Percentiles rank a stretch among this genome's conserved stretches.
Conservation (phyloP, 2,113 vertebrate genomes). For the Columbina picui region DNA sequence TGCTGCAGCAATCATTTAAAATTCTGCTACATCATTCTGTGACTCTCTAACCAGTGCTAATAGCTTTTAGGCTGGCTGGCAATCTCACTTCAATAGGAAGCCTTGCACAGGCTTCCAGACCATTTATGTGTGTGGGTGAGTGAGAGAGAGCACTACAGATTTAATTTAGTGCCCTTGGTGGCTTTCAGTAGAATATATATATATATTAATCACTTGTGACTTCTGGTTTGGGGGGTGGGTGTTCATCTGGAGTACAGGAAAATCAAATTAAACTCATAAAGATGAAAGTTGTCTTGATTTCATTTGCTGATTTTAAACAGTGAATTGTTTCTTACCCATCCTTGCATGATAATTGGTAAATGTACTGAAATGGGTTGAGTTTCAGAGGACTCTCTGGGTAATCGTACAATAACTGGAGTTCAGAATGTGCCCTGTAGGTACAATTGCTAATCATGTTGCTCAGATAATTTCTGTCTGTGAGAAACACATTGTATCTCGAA, state of each 20-base stretch:
- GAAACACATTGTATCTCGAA: neutral
- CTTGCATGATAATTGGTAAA: slow-evolving; percentile 61
- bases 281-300: slow-evolving; percentile 58
- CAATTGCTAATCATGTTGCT: slow-evolving; percentile 17
- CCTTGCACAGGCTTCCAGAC: slow-evolving; percentile 4
- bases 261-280: slow-evolving; percentile 60
- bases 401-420: neutral
- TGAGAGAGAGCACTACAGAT: neutral
- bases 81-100: slow-evolving; percentile 35
- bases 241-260: slow-evolving; percentile 44
- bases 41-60: slow-evolving; percentile 45
- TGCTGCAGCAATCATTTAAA: slow-evolving; percentile 34
- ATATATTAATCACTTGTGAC: slow-evolving; percentile 51
- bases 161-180: slow-evolving; percentile 61
- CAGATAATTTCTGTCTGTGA: slow-evolving; percentile 51
- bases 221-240: neutral
- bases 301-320: slow-evolving; percentile 53
- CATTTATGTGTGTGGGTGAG: slow-evolving; percentile 1
- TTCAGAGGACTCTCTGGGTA: slow-evolving; percentile 43
- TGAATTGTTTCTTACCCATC: slow-evolving; percentile 54
- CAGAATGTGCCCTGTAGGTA: slow-evolving; percentile 58
- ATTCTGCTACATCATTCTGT: slow-evolving; percentile 62
- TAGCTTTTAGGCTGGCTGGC: slow-evolving; percentile 51
- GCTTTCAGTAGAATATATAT: slow-evolving; percentile 30
- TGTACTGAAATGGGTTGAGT: slow-evolving; percentile 58